Evolutionary conservation across 2,797 vertebrate species (phyloP), one percentile per base, ranked within the genome.

Genomic region (Acipenser transmontanus): DNA sequence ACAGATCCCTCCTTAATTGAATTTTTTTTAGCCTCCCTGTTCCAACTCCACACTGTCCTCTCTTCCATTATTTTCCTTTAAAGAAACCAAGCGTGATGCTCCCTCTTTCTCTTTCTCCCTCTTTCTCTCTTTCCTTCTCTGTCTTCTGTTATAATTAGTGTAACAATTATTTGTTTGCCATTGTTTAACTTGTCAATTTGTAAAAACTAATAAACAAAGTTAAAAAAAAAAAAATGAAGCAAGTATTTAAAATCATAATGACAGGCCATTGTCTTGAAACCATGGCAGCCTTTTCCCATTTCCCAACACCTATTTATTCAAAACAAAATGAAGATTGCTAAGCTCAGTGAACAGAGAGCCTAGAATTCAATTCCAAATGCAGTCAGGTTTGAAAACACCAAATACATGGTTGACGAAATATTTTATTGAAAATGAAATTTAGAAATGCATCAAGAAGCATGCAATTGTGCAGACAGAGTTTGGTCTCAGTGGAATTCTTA

Each of bases 161-260:
- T 34, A 34, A 34, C 4, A 34, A 34, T 34, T 34, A 34, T 34
- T 34, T 34, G 34, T 34, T 34, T 34, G 34, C 4, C 34, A 34
- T 34, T 34, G 34, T 34, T 3, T 34, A 34, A 34, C 34, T 34
- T 34, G 4, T 34, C 4, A 34, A 34, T 34, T 34, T 34, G 34
- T 34, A 34, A 34, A 34, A 34, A 34, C 4, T 34, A 34, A 34
- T 3, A 34, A 3, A 34, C 34, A 34, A 34, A 34, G 34, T 34
- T 34, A 3, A 34, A 34, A 34, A 34, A 34, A 34, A 34, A 34
- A 34, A 71, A 77, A 72, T 79, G 72, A 77, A 67, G 64, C 64
- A 50, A 64, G 71, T 76, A 69, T 79, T 78, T 71, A 71, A 77
- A 76, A 62, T 71, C 71, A 63, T 78, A 79, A 82, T 77, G 73